These are phyloP conservation scores for Pocillopora verrucosa DNA, from an alignment of 64 coral and sea anemone genomes.

Conservation along the genomic window DNA sequence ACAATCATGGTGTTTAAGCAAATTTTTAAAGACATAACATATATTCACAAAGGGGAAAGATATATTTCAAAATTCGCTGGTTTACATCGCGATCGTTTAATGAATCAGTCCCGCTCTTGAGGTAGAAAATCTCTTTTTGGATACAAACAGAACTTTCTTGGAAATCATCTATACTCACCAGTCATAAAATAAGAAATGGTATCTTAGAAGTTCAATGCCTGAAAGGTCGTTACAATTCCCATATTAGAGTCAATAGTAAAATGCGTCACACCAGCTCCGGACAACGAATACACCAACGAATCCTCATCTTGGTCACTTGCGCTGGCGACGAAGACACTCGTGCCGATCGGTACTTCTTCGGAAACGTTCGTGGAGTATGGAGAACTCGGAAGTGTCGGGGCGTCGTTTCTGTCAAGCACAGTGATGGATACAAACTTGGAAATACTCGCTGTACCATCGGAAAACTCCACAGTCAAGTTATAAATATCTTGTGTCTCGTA, in stretches of 20 bases:
- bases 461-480: conserved; percentile 46
- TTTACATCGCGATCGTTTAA: not conserved
- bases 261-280: conserved; percentile 38
- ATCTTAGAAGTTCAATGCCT: conserved; percentile 37
- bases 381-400: conserved; percentile 21
- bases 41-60: too few species aligned
- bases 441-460: conserved; percentile 16
- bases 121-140: not conserved
- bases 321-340: conserved; percentile 46
- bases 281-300: conserved; percentile 39
- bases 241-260: conserved; percentile 50
- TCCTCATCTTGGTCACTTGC: conserved; percentile 42
- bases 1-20: too few species aligned
- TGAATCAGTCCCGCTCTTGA: not conserved
- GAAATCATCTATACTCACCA: conserved; percentile 15
- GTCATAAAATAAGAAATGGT: conserved; percentile 23
- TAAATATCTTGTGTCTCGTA: conserved; percentile 51
- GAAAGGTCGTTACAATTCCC: conserved; percentile 24
- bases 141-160: not conserved
- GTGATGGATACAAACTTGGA: conserved; percentile 30
- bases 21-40: too few species aligned
- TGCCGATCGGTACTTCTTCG: conserved; percentile 20
- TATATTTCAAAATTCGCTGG: too few species aligned
- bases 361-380: conserved; percentile 43
- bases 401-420: conserved; percentile 52